Percentiles rank a stretch among this genome's conserved stretches.
Evolutionary conservation across 2,797 vertebrate genomes (phyloP).

Genomic region (Thunnus albacares): DNA sequence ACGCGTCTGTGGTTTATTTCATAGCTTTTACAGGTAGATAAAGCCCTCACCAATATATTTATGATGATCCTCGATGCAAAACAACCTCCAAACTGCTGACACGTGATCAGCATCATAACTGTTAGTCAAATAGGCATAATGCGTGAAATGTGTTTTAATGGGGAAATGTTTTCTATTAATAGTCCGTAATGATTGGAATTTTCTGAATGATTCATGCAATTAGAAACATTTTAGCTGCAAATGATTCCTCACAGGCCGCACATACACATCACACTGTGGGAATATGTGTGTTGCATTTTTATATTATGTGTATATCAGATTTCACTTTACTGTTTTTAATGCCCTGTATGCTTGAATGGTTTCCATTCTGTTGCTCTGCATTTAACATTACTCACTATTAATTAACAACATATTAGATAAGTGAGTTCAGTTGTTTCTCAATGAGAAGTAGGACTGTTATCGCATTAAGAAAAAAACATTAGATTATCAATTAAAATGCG

Average conservation of each 20-base stretch:
- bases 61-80: constrained; percentile 26
- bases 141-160: constrained; percentile 75
- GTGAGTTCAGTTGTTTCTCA: constrained; percentile 8
- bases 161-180: constrained; percentile 71
- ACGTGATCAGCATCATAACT: constrained; percentile 34
- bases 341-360: constrained; percentile 51
- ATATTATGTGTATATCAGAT: constrained; percentile 37
- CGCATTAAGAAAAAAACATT: constrained; percentile 25
- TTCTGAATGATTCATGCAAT: constrained; percentile 77
- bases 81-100: constrained; percentile 23
- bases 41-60: constrained; percentile 30
- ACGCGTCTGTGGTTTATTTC: constrained; percentile 35
- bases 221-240: constrained; percentile 73
- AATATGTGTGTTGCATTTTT: constrained; percentile 33
- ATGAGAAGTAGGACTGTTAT: constrained; percentile 19
- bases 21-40: constrained; percentile 29
- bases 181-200: constrained; percentile 72
- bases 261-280: constrained; percentile 32
- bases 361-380: constrained; percentile 55
- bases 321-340: constrained; percentile 50
- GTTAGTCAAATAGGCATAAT: constrained; percentile 49
- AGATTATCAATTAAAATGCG: constrained; percentile 10
- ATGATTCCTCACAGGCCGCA: constrained; percentile 68
- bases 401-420: constrained; percentile 63
- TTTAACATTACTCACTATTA: constrained; percentile 62